These are phyloP conservation scores for Papilio polytes DNA, from an alignment of 1,140 invertebrate species.

Conservation along the genomic window DNA sequence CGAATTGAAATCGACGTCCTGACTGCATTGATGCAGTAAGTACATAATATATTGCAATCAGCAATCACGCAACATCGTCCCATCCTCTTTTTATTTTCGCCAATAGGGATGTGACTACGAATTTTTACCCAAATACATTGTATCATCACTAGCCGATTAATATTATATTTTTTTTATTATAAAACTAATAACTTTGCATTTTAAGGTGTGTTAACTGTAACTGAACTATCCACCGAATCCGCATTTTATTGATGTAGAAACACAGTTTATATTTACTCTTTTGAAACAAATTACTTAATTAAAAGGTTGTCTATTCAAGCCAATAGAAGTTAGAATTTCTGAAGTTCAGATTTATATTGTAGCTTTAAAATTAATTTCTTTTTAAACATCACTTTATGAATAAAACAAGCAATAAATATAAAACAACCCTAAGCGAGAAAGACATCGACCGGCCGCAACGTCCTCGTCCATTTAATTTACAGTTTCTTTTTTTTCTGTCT, in stretches of 20 bases:
- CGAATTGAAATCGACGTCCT: constrained; percentile 80
- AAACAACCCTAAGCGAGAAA: constrained; percentile 40
- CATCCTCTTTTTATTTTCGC: constrained; percentile 72
- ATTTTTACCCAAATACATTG: not conserved
- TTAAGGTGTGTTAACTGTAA: too few relatives aligned
- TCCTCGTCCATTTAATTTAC: constrained; percentile 64
- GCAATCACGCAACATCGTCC: constrained; percentile 70
- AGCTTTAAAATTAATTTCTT: not conserved
- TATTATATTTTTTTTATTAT: too few relatives aligned
- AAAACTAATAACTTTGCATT: too few relatives aligned
- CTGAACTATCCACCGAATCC: too few relatives aligned
- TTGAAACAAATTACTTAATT: too few relatives aligned
- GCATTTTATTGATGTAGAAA: too few relatives aligned
- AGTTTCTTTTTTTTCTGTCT: constrained; percentile 72
- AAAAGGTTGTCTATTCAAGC: too few relatives aligned
- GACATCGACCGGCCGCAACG: constrained; percentile 47
- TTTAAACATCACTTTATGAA: not conserved
- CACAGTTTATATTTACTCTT: too few relatives aligned
- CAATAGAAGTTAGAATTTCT: too few relatives aligned
- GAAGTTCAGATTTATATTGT: too few relatives aligned
- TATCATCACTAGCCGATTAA: too few relatives aligned
- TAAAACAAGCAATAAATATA: not conserved
- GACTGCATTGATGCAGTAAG: constrained; percentile 76
- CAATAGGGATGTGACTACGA: constrained; percentile 54
- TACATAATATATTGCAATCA: constrained; percentile 79